These are phyloP conservation scores for Eudemis profundana DNA, from an alignment of 2,888 invertebrate species.

Conservation along the genomic window DNA sequence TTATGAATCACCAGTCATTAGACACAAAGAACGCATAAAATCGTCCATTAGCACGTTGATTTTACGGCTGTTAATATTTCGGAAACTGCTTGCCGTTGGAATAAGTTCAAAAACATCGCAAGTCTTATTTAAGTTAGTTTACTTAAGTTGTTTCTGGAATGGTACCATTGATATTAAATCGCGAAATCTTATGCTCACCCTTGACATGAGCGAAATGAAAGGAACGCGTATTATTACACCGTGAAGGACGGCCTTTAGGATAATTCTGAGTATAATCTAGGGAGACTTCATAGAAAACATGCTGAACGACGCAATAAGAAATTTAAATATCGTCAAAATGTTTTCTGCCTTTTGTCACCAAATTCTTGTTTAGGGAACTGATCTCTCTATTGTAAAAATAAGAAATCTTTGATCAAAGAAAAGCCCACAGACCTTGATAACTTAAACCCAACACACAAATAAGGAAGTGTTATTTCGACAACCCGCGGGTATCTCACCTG, in stretches of 20 bases:
- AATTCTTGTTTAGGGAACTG: too few species aligned
- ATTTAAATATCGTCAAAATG: too few species aligned
- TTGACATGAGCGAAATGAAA: slow-evolving; percentile 39
- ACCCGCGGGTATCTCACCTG: slow-evolving; percentile 14
- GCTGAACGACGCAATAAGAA: too few species aligned
- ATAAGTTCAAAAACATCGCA: slow-evolving; percentile 2
- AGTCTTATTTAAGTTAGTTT: not conserved
- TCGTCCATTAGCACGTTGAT: slow-evolving; percentile 18
- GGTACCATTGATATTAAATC: slow-evolving; percentile 24
- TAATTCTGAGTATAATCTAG: slow-evolving; percentile 7
- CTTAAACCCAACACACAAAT: not conserved
- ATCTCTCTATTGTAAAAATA: too few species aligned
- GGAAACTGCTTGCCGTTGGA: not conserved
- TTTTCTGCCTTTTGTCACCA: too few species aligned
- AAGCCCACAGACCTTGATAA: not conserved
- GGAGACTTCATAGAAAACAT: not conserved
- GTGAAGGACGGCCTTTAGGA: slow-evolving; percentile 22
- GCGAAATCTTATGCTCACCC: slow-evolving; percentile 32
- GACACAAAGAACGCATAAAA: slow-evolving; percentile 22
- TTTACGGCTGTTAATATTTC: not conserved
- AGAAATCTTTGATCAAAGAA: not conserved
- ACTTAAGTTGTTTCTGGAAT: not conserved
- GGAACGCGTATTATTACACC: slow-evolving; percentile 12
- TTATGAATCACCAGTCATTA: slow-evolving; percentile 31
- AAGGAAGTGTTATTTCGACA: slow-evolving; percentile 18